Evolutionary conservation across 2,797 vertebrate genomes (phyloP).

Genomic region (Graptemys geographica): DNA sequence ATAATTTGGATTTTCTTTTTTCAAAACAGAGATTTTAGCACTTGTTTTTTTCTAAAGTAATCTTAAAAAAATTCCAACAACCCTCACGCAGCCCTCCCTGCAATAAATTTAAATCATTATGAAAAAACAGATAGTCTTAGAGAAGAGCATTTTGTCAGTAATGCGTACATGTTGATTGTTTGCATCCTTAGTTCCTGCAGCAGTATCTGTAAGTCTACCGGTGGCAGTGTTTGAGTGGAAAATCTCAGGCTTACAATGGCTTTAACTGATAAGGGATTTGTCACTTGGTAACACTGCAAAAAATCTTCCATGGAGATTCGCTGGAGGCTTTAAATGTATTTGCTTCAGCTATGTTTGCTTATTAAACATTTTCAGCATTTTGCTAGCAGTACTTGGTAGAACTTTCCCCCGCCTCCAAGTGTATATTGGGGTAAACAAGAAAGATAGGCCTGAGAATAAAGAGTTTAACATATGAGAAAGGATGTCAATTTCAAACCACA

Average conservation of each 20-base stretch:
- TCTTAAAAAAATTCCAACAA: not conserved
- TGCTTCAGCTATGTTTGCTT: not conserved
- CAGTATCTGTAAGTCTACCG: not conserved
- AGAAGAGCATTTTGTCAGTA: not conserved
- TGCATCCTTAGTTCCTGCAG: not conserved
- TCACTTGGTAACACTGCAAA: not conserved
- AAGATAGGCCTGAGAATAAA: not conserved
- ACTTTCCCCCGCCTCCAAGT: not conserved
- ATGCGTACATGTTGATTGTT: not conserved
- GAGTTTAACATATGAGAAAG: not conserved
- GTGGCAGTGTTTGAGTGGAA: not conserved
- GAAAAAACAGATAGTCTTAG: not conserved
- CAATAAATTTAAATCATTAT: not conserved
- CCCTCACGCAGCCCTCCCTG: not conserved
- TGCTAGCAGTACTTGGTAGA: not conserved
- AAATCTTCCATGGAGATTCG: not conserved
- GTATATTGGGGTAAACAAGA: not conserved
- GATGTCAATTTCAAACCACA: not conserved
- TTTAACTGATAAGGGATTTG: not conserved
- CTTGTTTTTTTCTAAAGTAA: not conserved
- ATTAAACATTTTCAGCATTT: not conserved
- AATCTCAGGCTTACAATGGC: not conserved
- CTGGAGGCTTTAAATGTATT: not conserved
- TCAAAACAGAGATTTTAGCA: not conserved
- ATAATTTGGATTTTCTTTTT: not conserved